These are phyloP conservation scores for Fundulus diaphanus DNA, from an alignment of 2,797 vertebrate genomes.

Conservation along the genomic window DNA sequence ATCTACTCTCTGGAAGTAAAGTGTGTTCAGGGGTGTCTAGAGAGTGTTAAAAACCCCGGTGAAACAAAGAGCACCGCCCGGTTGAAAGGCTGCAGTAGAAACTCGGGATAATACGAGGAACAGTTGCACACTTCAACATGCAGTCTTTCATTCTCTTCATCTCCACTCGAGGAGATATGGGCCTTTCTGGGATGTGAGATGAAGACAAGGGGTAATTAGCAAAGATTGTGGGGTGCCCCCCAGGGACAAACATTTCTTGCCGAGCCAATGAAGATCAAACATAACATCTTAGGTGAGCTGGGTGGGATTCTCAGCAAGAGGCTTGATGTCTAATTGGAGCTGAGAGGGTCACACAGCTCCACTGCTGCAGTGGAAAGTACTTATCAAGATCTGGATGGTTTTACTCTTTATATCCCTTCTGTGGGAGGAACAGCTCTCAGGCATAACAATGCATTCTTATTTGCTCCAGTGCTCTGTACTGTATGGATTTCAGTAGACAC, in stretches of 20 bases:
- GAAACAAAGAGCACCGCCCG: neutral
- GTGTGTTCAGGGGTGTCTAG: neutral
- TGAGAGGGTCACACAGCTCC: constrained; percentile 48
- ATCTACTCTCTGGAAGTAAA: neutral
- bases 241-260: constrained; percentile 40
- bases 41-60: neutral
- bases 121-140: constrained; percentile 45
- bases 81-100: constrained; percentile 17
- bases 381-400: constrained; percentile 41
- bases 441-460: neutral
- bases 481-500: neutral
- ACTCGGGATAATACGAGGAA: constrained; percentile 42
- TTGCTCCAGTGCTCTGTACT: neutral
- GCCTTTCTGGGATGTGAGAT: constrained; percentile 41
- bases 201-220: constrained; percentile 67
- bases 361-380: constrained; percentile 26
- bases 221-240: constrained; percentile 51
- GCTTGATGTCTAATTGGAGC: constrained; percentile 56
- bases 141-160: constrained; percentile 27
- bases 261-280: constrained; percentile 42
- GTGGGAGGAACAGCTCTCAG: constrained; percentile 6
- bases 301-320: constrained; percentile 39
- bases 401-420: constrained; percentile 8
- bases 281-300: constrained; percentile 28
- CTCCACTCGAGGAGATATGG: constrained; percentile 40